These are phyloP conservation scores for Petrocephalus sullivani DNA, from an alignment of 2,797 vertebrate genomes.

Conservation along the genomic window DNA sequence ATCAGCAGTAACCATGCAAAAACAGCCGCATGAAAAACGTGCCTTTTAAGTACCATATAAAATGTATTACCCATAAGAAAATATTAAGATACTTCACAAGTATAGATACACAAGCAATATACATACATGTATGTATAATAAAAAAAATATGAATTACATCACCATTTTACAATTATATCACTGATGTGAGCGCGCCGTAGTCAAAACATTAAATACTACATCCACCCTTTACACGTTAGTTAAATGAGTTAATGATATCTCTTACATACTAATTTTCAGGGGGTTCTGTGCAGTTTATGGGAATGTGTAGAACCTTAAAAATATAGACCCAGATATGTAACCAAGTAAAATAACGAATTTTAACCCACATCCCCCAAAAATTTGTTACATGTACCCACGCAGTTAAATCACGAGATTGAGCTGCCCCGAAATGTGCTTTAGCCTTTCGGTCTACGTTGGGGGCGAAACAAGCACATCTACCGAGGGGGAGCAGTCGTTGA, in stretches of 20 bases:
- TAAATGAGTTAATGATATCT: neutral
- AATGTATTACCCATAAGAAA: neutral
- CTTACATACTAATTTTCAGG: neutral
- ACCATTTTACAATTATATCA: neutral
- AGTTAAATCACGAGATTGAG: neutral
- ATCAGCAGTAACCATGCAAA: neutral
- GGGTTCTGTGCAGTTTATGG: neutral
- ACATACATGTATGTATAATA: neutral
- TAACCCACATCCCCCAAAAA: neutral
- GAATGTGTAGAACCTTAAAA: neutral
- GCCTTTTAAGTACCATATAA: neutral
- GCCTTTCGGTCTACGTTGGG: neutral
- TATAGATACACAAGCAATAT: neutral
- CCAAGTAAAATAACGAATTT: neutral
- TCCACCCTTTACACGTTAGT: neutral
- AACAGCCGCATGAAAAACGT: neutral
- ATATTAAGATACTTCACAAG: neutral
- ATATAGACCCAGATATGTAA: neutral
- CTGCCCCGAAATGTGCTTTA: neutral
- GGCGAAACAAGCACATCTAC: neutral
- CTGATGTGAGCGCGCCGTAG: neutral
- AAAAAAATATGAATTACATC: neutral
- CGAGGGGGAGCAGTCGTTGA: no score
- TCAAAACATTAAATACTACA: neutral
- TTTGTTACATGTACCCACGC: neutral